Conservation (phyloP, 2,888 invertebrate species). For the Sepioteuthis lessoniana region DNA sequence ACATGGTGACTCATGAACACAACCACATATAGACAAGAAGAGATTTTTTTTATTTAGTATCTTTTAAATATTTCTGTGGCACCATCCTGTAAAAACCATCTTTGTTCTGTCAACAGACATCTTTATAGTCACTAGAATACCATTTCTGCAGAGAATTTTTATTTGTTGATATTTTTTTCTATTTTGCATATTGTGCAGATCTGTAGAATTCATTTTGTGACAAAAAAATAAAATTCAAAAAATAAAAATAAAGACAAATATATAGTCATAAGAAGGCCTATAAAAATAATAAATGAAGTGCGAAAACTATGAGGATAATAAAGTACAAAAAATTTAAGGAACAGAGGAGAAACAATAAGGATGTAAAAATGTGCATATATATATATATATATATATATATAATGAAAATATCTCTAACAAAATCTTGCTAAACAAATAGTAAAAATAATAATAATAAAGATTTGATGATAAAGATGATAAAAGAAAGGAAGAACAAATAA, state of each 20-base stretch:
- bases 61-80: neutral
- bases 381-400: too few species aligned
- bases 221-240: too few species aligned
- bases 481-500: neutral
- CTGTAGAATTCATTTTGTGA: neutral
- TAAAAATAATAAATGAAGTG: neutral
- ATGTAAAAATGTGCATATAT: too few species aligned
- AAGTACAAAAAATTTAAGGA: neutral
- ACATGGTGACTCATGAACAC: neutral
- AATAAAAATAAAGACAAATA: neutral
- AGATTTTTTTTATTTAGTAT: neutral
- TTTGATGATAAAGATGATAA: neutral
- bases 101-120: conserved; percentile 2
- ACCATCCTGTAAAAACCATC: conserved; percentile 33
- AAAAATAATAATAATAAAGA: too few species aligned
- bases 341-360: neutral
- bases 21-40: neutral
- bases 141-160: neutral
- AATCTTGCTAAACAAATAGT: too few species aligned
- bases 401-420: too few species aligned
- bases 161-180: neutral
- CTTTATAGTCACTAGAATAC: neutral
- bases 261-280: neutral
- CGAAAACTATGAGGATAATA: neutral
- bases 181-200: neutral